These are phyloP conservation scores for Maniola jurtina DNA, from an alignment of 1,140 invertebrate species.

Conservation along the genomic window DNA sequence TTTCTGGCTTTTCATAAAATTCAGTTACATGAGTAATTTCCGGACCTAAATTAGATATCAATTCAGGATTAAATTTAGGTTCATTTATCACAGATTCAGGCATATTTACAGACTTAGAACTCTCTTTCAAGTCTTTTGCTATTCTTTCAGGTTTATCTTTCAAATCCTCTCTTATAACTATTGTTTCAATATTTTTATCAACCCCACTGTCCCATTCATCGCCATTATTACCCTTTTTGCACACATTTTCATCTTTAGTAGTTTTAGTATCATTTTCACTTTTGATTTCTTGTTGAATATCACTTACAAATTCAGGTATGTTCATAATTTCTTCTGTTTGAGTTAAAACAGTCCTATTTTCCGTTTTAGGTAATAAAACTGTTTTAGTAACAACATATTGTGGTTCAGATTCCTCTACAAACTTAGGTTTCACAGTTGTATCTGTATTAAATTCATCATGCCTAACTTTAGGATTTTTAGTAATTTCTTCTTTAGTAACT, in stretches of 20 bases:
- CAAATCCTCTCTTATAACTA: conserved; percentile 13
- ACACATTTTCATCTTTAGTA: background rate
- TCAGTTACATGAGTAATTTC: conserved; percentile 15
- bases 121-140: conserved; percentile 14
- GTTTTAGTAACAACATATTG: conserved; percentile 26
- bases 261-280: background rate
- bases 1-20: conserved; percentile 8
- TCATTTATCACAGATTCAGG: conserved; percentile 33
- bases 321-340: conserved; percentile 24
- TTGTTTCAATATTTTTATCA: background rate
- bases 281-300: background rate
- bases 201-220: background rate
- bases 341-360: conserved; percentile 18
- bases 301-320: conserved; percentile 14
- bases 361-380: conserved; percentile 18
- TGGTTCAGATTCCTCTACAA: conserved; percentile 5
- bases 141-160: conserved; percentile 15
- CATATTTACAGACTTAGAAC: conserved; percentile 5
- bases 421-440: conserved; percentile 18
- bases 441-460: no score
- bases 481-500: background rate
- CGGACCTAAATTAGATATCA: conserved; percentile 7
- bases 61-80: conserved; percentile 17
- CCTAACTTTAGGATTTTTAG: background rate
- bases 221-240: conserved; percentile 2